Percentiles rank a stretch among this genome's conserved stretches.
Evolutionary conservation across 2,113 vertebrate species (phyloP).

Genomic region (Dissostichus mawsoni): DNA sequence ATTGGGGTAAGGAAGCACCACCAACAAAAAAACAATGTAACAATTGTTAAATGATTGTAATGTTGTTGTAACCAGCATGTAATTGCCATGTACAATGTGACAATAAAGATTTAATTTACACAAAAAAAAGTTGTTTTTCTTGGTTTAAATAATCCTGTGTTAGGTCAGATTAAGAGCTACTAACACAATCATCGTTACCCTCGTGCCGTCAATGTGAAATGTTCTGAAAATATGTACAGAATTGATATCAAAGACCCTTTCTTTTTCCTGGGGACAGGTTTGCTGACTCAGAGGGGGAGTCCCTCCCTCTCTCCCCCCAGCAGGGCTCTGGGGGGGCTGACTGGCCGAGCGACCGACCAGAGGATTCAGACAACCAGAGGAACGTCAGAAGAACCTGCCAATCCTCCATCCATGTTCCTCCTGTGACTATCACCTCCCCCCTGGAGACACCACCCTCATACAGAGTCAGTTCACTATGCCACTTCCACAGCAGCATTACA

Average conservation of each 20-base stretch:
- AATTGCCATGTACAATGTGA: too few species aligned
- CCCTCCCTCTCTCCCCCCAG: slow-evolving; percentile 73
- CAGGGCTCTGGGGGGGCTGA: slow-evolving; percentile 82
- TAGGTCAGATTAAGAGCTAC: too few species aligned
- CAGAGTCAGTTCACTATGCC: slow-evolving; percentile 86
- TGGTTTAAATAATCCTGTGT: too few species aligned
- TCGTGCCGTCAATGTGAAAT: not conserved
- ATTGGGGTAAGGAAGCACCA: too few species aligned
- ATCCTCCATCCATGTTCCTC: slow-evolving; percentile 85
- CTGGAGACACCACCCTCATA: slow-evolving; percentile 86
- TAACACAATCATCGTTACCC: not conserved
- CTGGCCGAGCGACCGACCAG: slow-evolving; percentile 86
- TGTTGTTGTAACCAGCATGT: too few species aligned
- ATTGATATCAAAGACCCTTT: not conserved
- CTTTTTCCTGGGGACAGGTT: slow-evolving; percentile 78
- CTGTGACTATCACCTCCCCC: slow-evolving; percentile 87
- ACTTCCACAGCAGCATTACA: not conserved
- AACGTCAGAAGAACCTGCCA: slow-evolving; percentile 88
- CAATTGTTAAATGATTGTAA: too few species aligned
- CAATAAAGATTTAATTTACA: too few species aligned
- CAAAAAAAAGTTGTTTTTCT: too few species aligned
- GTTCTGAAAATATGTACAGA: not conserved
- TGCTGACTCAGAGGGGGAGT: slow-evolving; percentile 83
- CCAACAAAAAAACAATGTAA: too few species aligned
- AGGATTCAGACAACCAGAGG: slow-evolving; percentile 93